Base-by-base conservation (phyloP, 1,140 invertebrate genomes). In the Apocrypta bakeri region DNA sequence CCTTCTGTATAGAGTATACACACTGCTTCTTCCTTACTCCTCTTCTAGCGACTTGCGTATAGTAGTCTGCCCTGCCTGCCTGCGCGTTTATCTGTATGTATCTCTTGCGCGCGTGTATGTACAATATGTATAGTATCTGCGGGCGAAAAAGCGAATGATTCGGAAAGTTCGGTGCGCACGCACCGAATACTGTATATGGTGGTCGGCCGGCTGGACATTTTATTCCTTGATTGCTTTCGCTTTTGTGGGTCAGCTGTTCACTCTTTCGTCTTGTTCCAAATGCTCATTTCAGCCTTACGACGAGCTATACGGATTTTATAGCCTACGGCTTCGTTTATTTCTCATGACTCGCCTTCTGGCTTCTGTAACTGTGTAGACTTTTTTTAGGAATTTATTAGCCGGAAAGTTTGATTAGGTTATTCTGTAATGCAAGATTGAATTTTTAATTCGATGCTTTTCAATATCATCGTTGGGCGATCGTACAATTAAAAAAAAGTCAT, bases 151-250 rank as follows among this genome's bases (percentile, higher is more conserved):
- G 7, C 48, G 48, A 56, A 56, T n/a, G 48, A 56, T 56, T n/a
- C 48, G 21, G 17, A 68, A 31, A 48, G 1, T 42, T 68, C 2
- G 37, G 64, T 79, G 11, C 64, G 40, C 40, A n/a, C 14, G 29
- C 33, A 69, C 33, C n/a, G 33, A 4, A 37, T 37, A 37, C 33
- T n/a, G n/a, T n/a, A n/a, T n/a, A n/a, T n/a, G n/a, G n/a, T n/a
- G n/a, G n/a, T n/a, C n/a, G n/a, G 24, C n/a, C 8, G 27, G 21
- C 31, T 42, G 24, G 71, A 12, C 76, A 9, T 69, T 42, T 61
- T 61, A 33, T 73, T 80, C 69, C 37, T 66, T 56, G 24, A 24
- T 79, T 63, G 31, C 72, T 48, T 61, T 82, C 74, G 40, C 72
- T 73, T 37, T 79, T 42, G n/a, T 73, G 25, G 31, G 9, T 40